These are phyloP conservation scores for Catajapyx aquilonaris DNA, from an alignment of 1,140 invertebrate genomes.

Conservation along the genomic window DNA sequence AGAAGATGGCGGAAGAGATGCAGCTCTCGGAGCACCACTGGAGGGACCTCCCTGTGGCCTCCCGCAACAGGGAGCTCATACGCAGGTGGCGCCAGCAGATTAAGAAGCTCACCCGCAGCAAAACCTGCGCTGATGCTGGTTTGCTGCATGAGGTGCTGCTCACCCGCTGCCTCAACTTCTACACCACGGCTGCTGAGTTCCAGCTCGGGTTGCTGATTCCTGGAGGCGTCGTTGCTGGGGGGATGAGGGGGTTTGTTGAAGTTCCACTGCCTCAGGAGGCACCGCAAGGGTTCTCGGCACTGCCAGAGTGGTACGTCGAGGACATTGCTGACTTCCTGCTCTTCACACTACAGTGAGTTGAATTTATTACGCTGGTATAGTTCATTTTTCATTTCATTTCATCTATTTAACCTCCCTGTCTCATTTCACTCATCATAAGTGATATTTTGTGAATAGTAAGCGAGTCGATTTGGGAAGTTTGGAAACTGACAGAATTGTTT, in stretches of 20 bases:
- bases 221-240: constrained; percentile 17
- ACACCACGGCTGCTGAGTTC: constrained; percentile 60
- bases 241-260: constrained; percentile 14
- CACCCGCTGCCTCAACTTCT: constrained; percentile 60
- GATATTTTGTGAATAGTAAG: constrained; percentile 5
- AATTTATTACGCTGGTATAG: constrained; percentile 6
- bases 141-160: constrained; percentile 62
- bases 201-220: constrained; percentile 39
- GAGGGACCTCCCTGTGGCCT: constrained; percentile 47
- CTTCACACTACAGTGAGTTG: constrained; percentile 74
- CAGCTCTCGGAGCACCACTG: constrained; percentile 59
- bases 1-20: constrained; percentile 72
- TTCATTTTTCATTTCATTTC: constrained; percentile 2
- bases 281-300: constrained; percentile 55
- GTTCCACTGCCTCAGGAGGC: constrained; percentile 34
- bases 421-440: constrained; percentile 1
- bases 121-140: constrained; percentile 70
- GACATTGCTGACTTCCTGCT: constrained; percentile 89
- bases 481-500: too few species aligned
- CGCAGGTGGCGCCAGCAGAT: constrained; percentile 67
- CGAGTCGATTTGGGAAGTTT: too few species aligned
- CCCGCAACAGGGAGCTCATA: constrained; percentile 60
- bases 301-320: constrained; percentile 92
- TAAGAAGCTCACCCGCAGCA: constrained; percentile 32
- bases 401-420: constrained; percentile 1